Percentiles rank a stretch among this genome's conserved stretches.
Conservation (phyloP, 2,888 invertebrate species). For the Brenthis ino region DNA sequence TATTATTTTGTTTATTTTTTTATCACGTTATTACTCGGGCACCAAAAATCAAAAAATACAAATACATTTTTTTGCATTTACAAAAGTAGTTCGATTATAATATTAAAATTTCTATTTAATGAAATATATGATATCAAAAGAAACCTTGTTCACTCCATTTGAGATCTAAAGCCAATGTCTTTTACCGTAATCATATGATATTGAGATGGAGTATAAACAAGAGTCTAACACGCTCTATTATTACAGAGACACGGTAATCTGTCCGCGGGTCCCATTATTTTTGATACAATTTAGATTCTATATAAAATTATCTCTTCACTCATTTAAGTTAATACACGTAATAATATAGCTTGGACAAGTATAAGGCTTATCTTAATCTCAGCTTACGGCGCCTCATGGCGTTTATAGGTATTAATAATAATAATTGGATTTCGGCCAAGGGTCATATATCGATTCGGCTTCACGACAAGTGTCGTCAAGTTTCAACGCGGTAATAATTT, state of each 20-base stretch:
- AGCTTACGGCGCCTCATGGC: slow-evolving; percentile 66
- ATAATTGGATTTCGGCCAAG: slow-evolving; percentile 67
- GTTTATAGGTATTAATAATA: slow-evolving; percentile 68
- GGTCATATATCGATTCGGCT: slow-evolving; percentile 63
- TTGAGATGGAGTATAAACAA: slow-evolving; percentile 18
- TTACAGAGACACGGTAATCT: slow-evolving; percentile 62
- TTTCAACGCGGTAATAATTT: slow-evolving; percentile 1
- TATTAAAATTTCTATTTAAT: background rate
- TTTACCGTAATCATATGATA: slow-evolving; percentile 16
- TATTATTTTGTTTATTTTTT: too few relatives aligned
- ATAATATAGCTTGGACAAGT: slow-evolving; percentile 71
- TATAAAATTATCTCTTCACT: slow-evolving; percentile 58
- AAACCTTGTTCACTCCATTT: background rate
- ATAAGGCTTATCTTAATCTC: slow-evolving; percentile 71
- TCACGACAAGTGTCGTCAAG: slow-evolving; percentile 23
- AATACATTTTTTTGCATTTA: too few relatives aligned
- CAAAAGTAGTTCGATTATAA: background rate
- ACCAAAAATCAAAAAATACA: too few relatives aligned
- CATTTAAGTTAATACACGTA: slow-evolving; percentile 65
- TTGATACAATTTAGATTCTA: slow-evolving; percentile 76
- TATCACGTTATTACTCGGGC: too few relatives aligned
- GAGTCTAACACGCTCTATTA: slow-evolving; percentile 36
- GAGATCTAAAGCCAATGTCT: slow-evolving; percentile 10
- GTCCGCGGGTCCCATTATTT: slow-evolving; percentile 58
- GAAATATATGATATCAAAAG: background rate